Evolutionary conservation across 2,113 vertebrate genomes (phyloP), one percentile per base, ranked within the genome.

Genomic region (Grus americana): DNA sequence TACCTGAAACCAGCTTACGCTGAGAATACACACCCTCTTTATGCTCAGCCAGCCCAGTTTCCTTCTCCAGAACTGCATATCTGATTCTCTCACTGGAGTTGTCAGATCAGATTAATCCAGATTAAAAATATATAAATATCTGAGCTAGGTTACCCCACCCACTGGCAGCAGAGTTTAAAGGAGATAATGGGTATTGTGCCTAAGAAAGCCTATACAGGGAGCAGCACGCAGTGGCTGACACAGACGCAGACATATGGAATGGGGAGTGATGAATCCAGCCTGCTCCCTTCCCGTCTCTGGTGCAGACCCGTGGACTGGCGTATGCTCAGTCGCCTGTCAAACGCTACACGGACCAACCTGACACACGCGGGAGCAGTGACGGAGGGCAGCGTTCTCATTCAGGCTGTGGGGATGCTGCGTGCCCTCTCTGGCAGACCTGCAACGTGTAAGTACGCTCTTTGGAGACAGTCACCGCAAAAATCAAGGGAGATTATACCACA

Each of bases 321-420:
- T 12, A 8, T 1, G 47, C 24, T 62, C 46, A 19, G 38, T 11
- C 2, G 1, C 29, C 46, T 54, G n/a, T 40, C 40, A 47, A 65
- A 42, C 3, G 0, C 47, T 15, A 23, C 52, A 17, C 0, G 0
- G 46, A 32, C 40, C 9, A n/a, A 27, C 29, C 34, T 22, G 36
- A 38, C 32, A 16, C 12, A 15, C 0, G 0, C 0, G 0, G 17
- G 36, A 86, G 46, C 18, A 6, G 52, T 10, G 30, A 44, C 0
- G 0, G n/a, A 86, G 50, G 13, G 54, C 47, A 81, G 63, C 0
- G 0, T 16, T 38, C 63, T 73, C 76, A 24, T 7, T 44, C 23
- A 2, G 11, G 32, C 29, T 30, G 36, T 0, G 1, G 8, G 26
- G 46, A 12, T 40, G 66, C 36, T n/a, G 7, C 1, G 0, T 50